Evolutionary conservation across 1,140 invertebrate species (phyloP).

Genomic region (Palaemon carinicauda): DNA sequence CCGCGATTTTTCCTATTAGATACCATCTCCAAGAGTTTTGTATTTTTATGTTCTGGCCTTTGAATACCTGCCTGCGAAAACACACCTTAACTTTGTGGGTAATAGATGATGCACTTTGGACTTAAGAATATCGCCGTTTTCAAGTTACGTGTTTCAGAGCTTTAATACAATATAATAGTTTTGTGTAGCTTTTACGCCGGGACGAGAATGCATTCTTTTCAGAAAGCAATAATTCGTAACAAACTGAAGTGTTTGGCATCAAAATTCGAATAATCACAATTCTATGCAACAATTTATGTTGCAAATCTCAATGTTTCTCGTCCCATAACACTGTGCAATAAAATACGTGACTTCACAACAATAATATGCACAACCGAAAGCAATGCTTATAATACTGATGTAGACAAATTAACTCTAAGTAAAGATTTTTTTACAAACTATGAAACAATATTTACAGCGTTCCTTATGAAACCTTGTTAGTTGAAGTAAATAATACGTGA

Average conservation of each 20-base stretch:
- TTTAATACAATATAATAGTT: not conserved
- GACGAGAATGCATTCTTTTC: not conserved
- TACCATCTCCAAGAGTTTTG: too few species aligned
- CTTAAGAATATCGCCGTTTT: not conserved
- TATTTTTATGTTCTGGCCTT: too few species aligned
- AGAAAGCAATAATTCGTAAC: not conserved
- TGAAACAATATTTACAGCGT: not conserved
- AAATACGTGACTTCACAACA: slow-evolving; percentile 20
- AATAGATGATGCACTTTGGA: not conserved
- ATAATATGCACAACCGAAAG: slow-evolving; percentile 16
- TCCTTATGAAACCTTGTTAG: not conserved
- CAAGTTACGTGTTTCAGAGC: not conserved
- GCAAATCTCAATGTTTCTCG: not conserved
- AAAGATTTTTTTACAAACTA: not conserved
- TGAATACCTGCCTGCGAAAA: too few species aligned
- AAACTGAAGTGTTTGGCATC: not conserved
- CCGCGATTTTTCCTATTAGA: too few species aligned
- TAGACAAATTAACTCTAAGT: not conserved
- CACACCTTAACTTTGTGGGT: not conserved
- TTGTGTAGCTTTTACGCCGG: not conserved
- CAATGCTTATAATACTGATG: not conserved
- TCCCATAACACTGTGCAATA: slow-evolving; percentile 36
- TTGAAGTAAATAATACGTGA: too few species aligned
- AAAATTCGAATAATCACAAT: not conserved
- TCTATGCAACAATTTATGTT: not conserved